Evolutionary conservation across 2,113 vertebrate species (phyloP), one percentile per base, ranked within the genome.

Genomic region (Gopherus evgoodei): DNA sequence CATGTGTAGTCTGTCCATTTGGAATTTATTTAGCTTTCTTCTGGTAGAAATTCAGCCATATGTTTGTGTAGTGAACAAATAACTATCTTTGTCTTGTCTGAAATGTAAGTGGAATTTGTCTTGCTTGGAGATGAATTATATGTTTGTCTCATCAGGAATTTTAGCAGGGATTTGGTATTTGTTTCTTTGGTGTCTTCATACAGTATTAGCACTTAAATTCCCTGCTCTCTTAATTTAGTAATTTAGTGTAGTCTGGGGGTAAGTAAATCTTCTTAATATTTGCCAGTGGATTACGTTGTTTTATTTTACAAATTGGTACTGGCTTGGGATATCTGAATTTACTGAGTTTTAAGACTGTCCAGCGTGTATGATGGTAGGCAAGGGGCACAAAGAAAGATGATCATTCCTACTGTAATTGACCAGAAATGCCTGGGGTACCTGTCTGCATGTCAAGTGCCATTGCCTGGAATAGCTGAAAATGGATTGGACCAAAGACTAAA

Each of bases 241-340:
- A 85, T 90, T 22, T 42, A 29, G 16, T 6, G 13, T 5, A 21
- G 29, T 72, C 3, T 27, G 88, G 82, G 84, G 35, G 72, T 19
- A 90, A 92, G 13, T 50, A 72, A 85, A 91, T 90, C 38, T 87
- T 65, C 87, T 91, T 86, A 90, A 54, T 88, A 81, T 29, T 94
- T 88, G 27, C 69, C 44, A 21, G 47, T 83, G n/a, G 27, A 82
- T 90, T 24, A n/a, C 11, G 50, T 7, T 3, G n/a, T 47, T 92
- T n/a, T 0, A 22, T 94, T 86, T 80, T 22, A 14, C 75, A 79
- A 59, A 21, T 42, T 17, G 4, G 5, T 83, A 27, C 76, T 83
- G 53, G 27, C 50, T 93, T 96, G 78, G 42, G 22, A 5, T 78
- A 21, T 49, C 25, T 53, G 81, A 78, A 12, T 8, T 6, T 13